phyloP scores from a whole-genome alignment of 2,797 vertebrate species.

The Enteromius trimaculatus region DNA sequence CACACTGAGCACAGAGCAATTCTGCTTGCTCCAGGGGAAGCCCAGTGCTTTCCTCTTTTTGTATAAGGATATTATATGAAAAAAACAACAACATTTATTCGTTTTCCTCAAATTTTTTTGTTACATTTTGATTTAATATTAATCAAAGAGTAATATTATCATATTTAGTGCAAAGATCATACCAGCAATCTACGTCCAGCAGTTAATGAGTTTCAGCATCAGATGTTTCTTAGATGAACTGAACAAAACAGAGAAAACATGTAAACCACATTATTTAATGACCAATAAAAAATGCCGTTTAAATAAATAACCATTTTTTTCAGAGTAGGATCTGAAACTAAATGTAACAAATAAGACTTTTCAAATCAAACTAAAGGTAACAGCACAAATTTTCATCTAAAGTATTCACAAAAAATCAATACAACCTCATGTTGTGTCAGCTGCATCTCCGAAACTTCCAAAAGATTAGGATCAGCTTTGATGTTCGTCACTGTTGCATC shows the following conservation, averaged over 20 bases:
- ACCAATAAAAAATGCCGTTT: background rate
- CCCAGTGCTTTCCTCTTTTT: background rate
- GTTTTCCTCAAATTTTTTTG: background rate
- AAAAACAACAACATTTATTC: too few relatives aligned
- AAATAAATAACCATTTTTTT: background rate
- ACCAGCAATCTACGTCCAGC: background rate
- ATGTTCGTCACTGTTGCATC: too few relatives aligned
- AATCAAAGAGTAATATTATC: background rate
- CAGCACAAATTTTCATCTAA: too few relatives aligned
- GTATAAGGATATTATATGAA: background rate
- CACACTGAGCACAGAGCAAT: background rate
- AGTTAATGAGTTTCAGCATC: too few relatives aligned
- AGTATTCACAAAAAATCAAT: too few relatives aligned
- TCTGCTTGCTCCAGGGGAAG: conserved; percentile 13
- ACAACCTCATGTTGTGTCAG: too few relatives aligned
- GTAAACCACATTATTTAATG: background rate
- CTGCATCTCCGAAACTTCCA: too few relatives aligned
- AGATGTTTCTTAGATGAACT: background rate
- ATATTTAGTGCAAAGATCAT: background rate
- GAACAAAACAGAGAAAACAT: background rate
- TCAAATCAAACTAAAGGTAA: background rate
- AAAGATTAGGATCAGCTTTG: too few relatives aligned
- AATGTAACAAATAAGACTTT: background rate
- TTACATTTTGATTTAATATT: background rate
- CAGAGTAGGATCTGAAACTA: background rate